Base-by-base conservation (phyloP, 2,888 invertebrate species). In the Hirudinaria manillensis region DNA sequence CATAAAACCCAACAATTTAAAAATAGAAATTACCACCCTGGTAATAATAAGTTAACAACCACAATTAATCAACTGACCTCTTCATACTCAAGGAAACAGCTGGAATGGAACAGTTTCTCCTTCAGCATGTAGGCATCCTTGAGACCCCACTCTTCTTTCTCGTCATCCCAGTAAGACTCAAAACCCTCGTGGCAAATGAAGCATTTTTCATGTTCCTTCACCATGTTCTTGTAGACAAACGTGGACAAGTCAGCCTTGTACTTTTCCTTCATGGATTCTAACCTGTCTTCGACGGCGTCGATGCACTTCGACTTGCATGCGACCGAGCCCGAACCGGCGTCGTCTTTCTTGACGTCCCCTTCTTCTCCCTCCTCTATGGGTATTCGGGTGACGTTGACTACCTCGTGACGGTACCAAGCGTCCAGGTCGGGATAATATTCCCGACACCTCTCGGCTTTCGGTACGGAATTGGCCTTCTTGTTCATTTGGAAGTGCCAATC, bases 401-500 rank as follows among this genome's bases (percentile, higher is more conserved):
- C 61, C 29, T 61, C 61, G 21, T 61, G 6, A 61, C 24, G 24
- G 21, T 61, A 61, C 61, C 61, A 61, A 61, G 24, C 86, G 78
- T 83, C 80, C n/a, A 83, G 80, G 82, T 92, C 91, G 83, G 94
- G 95, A 85, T 92, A 95, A 94, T 95, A 96, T 82, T 90, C 90
- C 3, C 96, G 88, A 38, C 91, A 91, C 82, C 92, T 91, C 0
- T 93, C 92, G 73, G 93, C 90, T 19, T 93, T 88, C 27, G 80
- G 80, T 32, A 92, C 91, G 83, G 93, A 93, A 79, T 93, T 90
- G 81, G 93, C 94, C 75, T 91, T 89, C 1, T 94, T 87, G 87
- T 98, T 98, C 86, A 94, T 93, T 32, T 79, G 87, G 87, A 98
- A 98, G 87, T 99, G 99, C 97, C 98, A 98, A 87, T 99, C 98